Base-by-base conservation (phyloP, 2,888 invertebrate genomes). In the Orthosia incerta region DNA sequence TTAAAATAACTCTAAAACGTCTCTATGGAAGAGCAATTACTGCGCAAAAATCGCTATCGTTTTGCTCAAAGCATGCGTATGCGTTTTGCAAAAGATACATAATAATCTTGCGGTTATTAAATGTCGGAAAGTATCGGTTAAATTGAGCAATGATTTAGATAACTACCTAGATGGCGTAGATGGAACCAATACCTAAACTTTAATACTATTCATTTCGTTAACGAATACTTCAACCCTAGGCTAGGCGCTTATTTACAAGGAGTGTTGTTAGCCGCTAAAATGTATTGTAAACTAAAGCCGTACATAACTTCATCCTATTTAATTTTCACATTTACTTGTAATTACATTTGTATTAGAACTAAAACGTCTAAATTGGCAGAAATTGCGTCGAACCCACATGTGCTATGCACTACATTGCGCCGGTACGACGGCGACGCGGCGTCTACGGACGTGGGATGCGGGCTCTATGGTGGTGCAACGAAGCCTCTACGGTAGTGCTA, bases 121-220 rank as follows among this genome's bases (percentile, higher is more conserved):
- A 26, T 31, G n/a, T 66, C 81, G 18, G 51, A 48, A 81, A 20
- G 46, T 62, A 57, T 57, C 45, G 20, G 48, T 62, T n/a, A 23
- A 51, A 57, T 75, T 77, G n/a, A 80, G 39, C 56, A 66, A 39
- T 53, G 3, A 48, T 18, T 76, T 20, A 73, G 23, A 45, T 76
- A 48, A n/a, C 11, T 55, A 55, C 53, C 9, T 23, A 45, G 67
- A 45, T 56, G 13, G 0, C 46, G 9, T n/a, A 45, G 56, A 20
- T 56, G 13, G 0, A 18, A 4, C 9, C n/a, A 45, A 50, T 39
- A 26, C 48, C 39, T 16, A 26, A 77, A 48, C 26, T 31, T 39
- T 26, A 9, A 1, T 31, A 57, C 26, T 26, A 56, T 23, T 39
- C 3, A 18, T 50, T 61, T 13, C 16, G 16, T 13, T 1, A 3